A percentile compares a stretch with the other conserved stretches of the same genome.
Conservation (phyloP, 92 coral and sea anemone genomes). For the Metridium senile region DNA sequence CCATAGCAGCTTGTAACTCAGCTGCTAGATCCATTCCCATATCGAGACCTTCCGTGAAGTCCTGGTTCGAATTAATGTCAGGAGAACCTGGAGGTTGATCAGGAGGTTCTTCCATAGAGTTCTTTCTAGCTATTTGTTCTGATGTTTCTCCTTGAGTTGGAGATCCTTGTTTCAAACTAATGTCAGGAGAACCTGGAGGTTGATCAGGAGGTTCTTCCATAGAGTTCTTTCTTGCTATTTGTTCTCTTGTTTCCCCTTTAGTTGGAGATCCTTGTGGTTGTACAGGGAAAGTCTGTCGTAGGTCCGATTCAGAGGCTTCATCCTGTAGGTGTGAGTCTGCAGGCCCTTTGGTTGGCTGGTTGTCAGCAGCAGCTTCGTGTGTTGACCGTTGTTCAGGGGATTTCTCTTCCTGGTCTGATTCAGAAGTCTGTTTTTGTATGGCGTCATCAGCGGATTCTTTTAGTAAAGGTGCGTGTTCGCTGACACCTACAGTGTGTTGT, state of each 20-base stretch:
- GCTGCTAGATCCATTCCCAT: conserved; percentile 69
- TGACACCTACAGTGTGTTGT: background rate
- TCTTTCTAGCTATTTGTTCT: background rate
- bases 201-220: conserved; percentile 33
- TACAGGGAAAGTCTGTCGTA: too few relatives aligned
- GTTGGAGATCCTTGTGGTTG: too few relatives aligned
- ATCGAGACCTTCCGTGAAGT: conserved; percentile 82
- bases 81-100: conserved; percentile 78
- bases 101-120: conserved; percentile 7
- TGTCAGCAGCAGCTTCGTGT: background rate
- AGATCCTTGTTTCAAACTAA: conserved; percentile 55
- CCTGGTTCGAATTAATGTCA: conserved; percentile 55
- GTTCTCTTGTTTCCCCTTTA: background rate
- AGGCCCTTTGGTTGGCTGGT: too few relatives aligned
- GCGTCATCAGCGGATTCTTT: background rate
- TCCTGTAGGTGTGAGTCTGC: too few relatives aligned
- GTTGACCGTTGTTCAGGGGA: background rate
- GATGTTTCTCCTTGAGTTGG: background rate
- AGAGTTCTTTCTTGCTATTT: background rate
- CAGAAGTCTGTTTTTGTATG: background rate
- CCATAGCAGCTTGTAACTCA: conserved; percentile 79
- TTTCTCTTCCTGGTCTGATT: conserved; percentile 8
- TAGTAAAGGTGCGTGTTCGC: background rate
- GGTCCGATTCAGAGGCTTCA: too few relatives aligned
- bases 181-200: conserved; percentile 76